Evolutionary conservation across 2,113 vertebrate genomes (phyloP), one percentile per base, ranked within the genome.

Genomic region (Sardina pilchardus): DNA sequence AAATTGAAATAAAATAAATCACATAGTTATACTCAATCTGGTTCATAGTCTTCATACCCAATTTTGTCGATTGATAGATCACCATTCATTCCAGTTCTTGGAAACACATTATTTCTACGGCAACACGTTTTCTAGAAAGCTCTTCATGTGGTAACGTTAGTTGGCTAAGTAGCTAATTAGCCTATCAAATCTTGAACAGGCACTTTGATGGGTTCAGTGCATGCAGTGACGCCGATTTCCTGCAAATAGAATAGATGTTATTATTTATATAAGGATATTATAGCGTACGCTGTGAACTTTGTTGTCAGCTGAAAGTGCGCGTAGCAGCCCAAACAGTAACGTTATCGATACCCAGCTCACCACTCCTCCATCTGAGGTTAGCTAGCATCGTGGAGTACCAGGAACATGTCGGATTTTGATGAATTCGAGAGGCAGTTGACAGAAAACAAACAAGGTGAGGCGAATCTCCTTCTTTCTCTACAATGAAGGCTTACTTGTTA

Each of bases 101-200:
- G 26, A 36, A 16, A 78, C 12, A 39, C 16, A 36, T 78, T 34
- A 34, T 34, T 17, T 16, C 30, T 39, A 78, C 30, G 53, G 53
- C 19, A 36, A 71, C 63, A 78, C 71, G 71, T 78, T 36, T 78
- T 78, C 71, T 36, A 78, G 71, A 36, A 78, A 78, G 26, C 10
- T 78, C 71, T 78, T 78, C 71, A 78, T 78, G 71, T 78, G 71
- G 71, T 78, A n/a, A n/a, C n/a, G n/a, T n/a, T n/a, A 78, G 71
- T 78, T 78, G 30, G 71, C 71, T 78, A 78, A 78, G 71, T 34
- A 78, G 34, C 71, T 78, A 36, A 36, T 78, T 78, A 78, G 71
- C 71, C 71, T 36, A 78, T 78, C 71, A 6, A 36, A 14, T 36
- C 71, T 36, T 17, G 71, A 75, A 75, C 9, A 30, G 34, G 36